Base-by-base conservation (phyloP, 2,113 vertebrate species). In the Forbesichthys agassizii region DNA sequence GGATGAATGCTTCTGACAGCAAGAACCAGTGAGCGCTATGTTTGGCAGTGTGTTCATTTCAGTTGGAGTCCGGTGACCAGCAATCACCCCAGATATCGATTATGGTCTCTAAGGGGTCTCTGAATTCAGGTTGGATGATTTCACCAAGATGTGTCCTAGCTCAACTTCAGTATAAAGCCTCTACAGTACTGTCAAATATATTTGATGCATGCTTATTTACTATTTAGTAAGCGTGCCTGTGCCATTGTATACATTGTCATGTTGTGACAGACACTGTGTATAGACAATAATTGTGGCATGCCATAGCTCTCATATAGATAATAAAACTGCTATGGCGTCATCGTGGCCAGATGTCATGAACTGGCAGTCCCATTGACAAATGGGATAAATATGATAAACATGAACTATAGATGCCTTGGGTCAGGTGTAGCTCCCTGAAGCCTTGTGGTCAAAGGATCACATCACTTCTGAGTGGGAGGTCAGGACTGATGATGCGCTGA, bases 321-420 rank as follows among this genome's bases (percentile, higher is more conserved):
- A 18, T 69, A 42, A 53, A 71, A 69, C 55, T 48, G n/a, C 60
- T 8, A 5, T 67, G 58, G 10, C 16, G 60, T 71, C 1, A 14
- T 33, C 27, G 51, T 58, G 64, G 72, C 81, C 77, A 84, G 75
- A 82, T 79, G 81, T 79, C 73, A 74, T 70, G n/a, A 71, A 66
- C 57, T n/a, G 11, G 59, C 53, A 54, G 71, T 62, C 58, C 63
- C 67, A 62, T 65, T 75, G 75, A 81, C 69, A 73, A 76, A 68
- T 75, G 56, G 77, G 69, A 33, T 65, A 76, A 70, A 71, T 75
- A 83, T 77, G 77, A 73, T 64, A 85, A 64, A 63, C 77, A 68
- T 61, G 27, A 69, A 66, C 54, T 78, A 79, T 80, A 85, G 75
- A 74, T 61, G 18, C 61, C 75, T 79, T 78, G 56, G 48, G 80